Conservation (phyloP, 2,888 invertebrate species). For the Nemotelus pantherinus region DNA sequence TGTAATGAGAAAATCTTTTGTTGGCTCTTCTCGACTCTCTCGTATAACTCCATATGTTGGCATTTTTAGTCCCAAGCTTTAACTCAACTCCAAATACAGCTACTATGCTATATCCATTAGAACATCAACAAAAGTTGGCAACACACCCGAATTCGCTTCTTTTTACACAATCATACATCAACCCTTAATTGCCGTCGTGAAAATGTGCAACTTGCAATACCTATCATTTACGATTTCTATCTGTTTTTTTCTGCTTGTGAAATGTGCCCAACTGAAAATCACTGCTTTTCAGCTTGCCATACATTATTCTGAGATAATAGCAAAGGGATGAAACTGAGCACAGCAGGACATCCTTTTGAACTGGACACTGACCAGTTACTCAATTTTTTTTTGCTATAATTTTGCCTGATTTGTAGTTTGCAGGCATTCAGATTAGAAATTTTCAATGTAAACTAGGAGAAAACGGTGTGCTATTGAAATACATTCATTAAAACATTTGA, state of each 20-base stretch:
- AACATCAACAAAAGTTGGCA: slow-evolving; percentile 41
- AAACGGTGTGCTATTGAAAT: neutral
- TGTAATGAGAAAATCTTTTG: no score
- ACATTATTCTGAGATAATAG: slow-evolving; percentile 34
- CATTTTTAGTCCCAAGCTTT: no score
- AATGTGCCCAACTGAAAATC: slow-evolving; percentile 16
- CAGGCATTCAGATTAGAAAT: slow-evolving; percentile 2
- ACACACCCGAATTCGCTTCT: slow-evolving; percentile 38
- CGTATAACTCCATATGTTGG: no score
- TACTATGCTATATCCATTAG: no score
- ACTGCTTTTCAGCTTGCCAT: slow-evolving; percentile 9
- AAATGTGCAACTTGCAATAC: slow-evolving; percentile 44
- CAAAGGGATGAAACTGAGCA: slow-evolving; percentile 37
- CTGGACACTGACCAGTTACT: slow-evolving; percentile 43
- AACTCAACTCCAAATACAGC: no score
- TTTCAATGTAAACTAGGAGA: neutral
- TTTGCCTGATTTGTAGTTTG: slow-evolving; percentile 24
- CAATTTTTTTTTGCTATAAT: slow-evolving; percentile 23
- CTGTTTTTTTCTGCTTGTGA: neutral
- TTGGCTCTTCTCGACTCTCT: no score
- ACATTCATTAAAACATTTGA: neutral
- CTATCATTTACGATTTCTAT: slow-evolving; percentile 30
- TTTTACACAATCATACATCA: slow-evolving; percentile 28
- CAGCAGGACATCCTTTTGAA: slow-evolving; percentile 40
- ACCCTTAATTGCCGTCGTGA: slow-evolving; percentile 36